Evolutionary conservation across 2,888 invertebrate species (phyloP).

Genomic region (Lamproptera curius): DNA sequence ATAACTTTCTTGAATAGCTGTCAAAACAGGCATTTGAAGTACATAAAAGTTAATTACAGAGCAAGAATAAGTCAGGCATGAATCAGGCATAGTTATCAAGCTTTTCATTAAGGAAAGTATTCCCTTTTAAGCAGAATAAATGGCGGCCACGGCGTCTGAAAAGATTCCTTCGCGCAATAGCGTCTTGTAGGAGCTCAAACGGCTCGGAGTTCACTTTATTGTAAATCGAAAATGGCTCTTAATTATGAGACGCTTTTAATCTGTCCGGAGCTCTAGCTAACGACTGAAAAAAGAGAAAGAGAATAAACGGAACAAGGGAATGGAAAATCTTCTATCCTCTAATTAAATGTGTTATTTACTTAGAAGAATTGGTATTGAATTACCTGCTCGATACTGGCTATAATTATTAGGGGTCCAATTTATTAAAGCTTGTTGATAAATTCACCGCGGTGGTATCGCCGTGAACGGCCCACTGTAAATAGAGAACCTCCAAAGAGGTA

Average conservation of each 20-base stretch:
- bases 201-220: background rate
- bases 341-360: background rate
- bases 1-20: too few relatives aligned
- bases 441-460: too few relatives aligned
- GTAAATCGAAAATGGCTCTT: slow-evolving; percentile 10
- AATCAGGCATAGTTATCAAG: background rate
- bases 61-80: background rate
- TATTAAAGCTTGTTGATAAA: too few relatives aligned
- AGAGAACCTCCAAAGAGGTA: too few relatives aligned
- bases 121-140: background rate
- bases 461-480: too few relatives aligned
- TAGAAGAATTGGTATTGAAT: too few relatives aligned
- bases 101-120: background rate
- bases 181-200: slow-evolving; percentile 6
- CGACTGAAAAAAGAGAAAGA: background rate
- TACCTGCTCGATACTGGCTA: too few relatives aligned
- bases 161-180: slow-evolving; percentile 8
- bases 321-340: background rate
- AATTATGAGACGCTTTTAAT: slow-evolving; percentile 7
- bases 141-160: background rate
- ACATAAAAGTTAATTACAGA: too few relatives aligned
- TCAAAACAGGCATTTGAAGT: too few relatives aligned
- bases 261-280: background rate
- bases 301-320: background rate
- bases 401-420: too few relatives aligned